Percentiles rank a stretch among this genome's conserved stretches.
phyloP scores from a whole-genome alignment of 2,113 vertebrate species.

The Herpetotheres cachinnans region DNA sequence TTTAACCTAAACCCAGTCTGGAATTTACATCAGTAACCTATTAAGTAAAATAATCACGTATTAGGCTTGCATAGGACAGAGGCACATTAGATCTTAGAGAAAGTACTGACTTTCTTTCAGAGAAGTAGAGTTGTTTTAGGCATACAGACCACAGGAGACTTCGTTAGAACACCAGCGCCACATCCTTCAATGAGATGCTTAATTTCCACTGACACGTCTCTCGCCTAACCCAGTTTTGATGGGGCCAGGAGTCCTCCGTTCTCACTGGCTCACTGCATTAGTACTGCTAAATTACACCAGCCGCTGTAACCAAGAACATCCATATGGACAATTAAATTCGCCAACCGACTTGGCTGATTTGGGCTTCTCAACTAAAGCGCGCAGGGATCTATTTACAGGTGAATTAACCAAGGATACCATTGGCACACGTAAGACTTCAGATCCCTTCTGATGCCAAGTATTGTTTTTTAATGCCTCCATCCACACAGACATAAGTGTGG shows the following conservation, averaged over 20 bases:
- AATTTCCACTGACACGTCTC: not conserved
- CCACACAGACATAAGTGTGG: fast-evolving
- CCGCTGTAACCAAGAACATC: not conserved
- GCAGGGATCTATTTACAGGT: not conserved
- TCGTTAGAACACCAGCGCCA: not conserved
- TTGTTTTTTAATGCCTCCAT: not conserved
- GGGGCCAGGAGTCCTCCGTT: not conserved
- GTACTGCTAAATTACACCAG: not conserved
- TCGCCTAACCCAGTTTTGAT: not conserved
- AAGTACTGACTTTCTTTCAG: not conserved
- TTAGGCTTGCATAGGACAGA: not conserved
- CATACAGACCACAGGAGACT: not conserved
- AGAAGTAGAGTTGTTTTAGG: not conserved
- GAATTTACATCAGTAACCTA: not conserved
- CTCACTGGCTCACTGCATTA: not conserved
- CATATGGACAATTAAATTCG: fast-evolving
- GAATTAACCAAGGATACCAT: not conserved
- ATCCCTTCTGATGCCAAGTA: not conserved
- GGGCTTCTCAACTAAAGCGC: not conserved
- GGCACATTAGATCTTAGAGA: not conserved
- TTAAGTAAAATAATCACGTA: not conserved
- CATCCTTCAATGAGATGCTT: not conserved
- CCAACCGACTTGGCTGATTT: not conserved
- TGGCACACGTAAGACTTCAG: no score
- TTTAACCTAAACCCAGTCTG: not conserved